Percentiles rank a stretch among this genome's conserved stretches.
These are phyloP conservation scores for Sthenelais limicola DNA, from an alignment of 2,888 invertebrate species.

Conservation along the genomic window DNA sequence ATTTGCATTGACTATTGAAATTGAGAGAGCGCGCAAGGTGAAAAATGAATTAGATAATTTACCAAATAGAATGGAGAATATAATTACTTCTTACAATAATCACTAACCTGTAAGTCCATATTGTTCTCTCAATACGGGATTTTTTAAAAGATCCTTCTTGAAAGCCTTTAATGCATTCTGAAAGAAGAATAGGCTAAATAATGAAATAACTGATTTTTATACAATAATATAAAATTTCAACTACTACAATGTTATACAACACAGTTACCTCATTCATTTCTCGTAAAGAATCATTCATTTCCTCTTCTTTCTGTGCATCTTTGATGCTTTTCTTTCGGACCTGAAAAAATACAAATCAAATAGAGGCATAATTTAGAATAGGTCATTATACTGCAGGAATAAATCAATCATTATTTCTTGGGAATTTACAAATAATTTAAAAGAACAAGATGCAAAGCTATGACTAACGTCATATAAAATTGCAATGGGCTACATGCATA, in stretches of 20 bases:
- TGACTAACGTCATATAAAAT: too few relatives aligned
- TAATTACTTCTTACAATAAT: too few relatives aligned
- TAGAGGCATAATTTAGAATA: too few relatives aligned
- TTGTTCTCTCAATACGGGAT: conserved; percentile 74
- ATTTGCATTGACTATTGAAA: too few relatives aligned
- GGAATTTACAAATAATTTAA: too few relatives aligned
- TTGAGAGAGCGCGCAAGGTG: background rate
- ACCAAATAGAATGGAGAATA: background rate
- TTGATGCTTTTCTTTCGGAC: conserved; percentile 86
- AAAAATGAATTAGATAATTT: background rate
- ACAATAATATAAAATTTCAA: background rate
- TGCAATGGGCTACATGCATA: too few relatives aligned
- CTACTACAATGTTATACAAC: background rate
- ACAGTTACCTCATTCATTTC: conserved; percentile 85
- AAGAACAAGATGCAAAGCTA: too few relatives aligned
- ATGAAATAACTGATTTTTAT: background rate
- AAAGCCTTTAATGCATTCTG: conserved; percentile 90
- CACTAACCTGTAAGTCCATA: conserved; percentile 64
- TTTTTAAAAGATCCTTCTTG: conserved; percentile 84
- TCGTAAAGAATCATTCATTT: conserved; percentile 83
- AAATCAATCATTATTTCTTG: too few relatives aligned
- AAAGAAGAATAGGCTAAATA: conserved; percentile 35
- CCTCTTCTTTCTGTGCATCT: conserved; percentile 83
- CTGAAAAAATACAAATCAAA: too few relatives aligned
- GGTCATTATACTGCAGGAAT: too few relatives aligned